Conservation (phyloP, 2,797 vertebrate species). For the Masticophis lateralis region DNA sequence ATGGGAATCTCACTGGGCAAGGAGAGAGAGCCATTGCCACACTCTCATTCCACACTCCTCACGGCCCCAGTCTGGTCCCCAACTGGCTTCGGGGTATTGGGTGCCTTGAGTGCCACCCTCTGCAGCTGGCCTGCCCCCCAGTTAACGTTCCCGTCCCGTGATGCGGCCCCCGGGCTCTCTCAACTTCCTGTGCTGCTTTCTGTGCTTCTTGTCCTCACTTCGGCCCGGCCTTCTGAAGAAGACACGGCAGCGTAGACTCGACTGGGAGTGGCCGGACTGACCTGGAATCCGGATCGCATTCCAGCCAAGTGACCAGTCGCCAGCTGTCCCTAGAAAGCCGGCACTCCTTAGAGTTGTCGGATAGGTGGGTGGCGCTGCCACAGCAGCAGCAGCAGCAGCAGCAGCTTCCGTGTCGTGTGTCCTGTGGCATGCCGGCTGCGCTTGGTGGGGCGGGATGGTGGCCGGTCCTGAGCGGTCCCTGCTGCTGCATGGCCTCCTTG, state of each 20-base stretch:
- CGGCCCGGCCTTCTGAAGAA: conserved; percentile 54
- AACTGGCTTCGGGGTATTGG: background rate
- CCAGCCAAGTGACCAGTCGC: conserved; percentile 66
- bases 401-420: conserved; percentile 10
- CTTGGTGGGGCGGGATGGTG: background rate
- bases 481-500: conserved; percentile 29
- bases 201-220: conserved; percentile 40
- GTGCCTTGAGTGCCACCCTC: accelerated
- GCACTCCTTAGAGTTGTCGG: conserved; percentile 54
- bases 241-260: conserved; percentile 56
- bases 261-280: conserved; percentile 58
- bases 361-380: conserved; percentile 56
- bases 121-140: background rate
- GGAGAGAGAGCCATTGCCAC: accelerated
- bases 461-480: background rate
- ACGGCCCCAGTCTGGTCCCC: background rate
- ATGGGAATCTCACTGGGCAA: background rate
- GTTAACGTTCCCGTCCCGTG: background rate
- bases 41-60: background rate
- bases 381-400: background rate
- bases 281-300: conserved; percentile 57
- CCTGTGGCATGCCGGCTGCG: conserved; percentile 28
- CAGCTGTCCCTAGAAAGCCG: conserved; percentile 62
- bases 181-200: conserved; percentile 2
- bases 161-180: background rate